Percentiles rank a stretch among this genome's conserved stretches.
phyloP scores from a whole-genome alignment of 2,888 invertebrate genomes.

The Aplocera efformata region DNA sequence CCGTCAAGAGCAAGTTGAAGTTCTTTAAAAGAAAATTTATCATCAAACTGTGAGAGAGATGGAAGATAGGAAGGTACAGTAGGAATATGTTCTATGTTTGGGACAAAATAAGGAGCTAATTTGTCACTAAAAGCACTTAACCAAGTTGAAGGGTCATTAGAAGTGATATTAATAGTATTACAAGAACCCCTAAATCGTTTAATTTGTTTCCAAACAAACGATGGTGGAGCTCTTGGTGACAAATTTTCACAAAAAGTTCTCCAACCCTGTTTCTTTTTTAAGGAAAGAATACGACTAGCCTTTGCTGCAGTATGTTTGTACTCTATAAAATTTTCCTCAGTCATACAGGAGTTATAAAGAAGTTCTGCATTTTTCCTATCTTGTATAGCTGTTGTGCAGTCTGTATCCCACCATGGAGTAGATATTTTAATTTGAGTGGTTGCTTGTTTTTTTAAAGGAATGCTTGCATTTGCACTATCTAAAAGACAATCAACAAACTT shows the following conservation, averaged over 20 bases:
- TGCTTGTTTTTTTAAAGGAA: slow-evolving; percentile 12
- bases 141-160: slow-evolving; percentile 9
- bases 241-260: slow-evolving; percentile 11
- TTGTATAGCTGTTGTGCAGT: slow-evolving; percentile 2
- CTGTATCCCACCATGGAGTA: slow-evolving; percentile 16
- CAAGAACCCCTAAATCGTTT: slow-evolving; percentile 7
- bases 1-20: slow-evolving; percentile 4
- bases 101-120: slow-evolving; percentile 6
- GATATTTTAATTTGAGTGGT: background rate
- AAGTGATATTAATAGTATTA: background rate
- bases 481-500: background rate
- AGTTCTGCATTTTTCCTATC: slow-evolving; percentile 4
- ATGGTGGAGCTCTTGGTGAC: slow-evolving; percentile 11
- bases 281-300: background rate
- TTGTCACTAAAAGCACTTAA: slow-evolving; percentile 4
- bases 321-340: slow-evolving; percentile 1
- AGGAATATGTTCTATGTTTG: background rate
- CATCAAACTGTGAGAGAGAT: background rate
- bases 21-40: slow-evolving; percentile 6
- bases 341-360: no score
- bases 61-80: background rate
- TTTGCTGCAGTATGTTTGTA: slow-evolving; percentile 7
- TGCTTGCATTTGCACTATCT: background rate
- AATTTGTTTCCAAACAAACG: slow-evolving; percentile 15
- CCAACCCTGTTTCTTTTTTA: slow-evolving; percentile 15